These are phyloP conservation scores for Tetragonisca angustula DNA, from an alignment of 2,888 invertebrate genomes.

Conservation along the genomic window DNA sequence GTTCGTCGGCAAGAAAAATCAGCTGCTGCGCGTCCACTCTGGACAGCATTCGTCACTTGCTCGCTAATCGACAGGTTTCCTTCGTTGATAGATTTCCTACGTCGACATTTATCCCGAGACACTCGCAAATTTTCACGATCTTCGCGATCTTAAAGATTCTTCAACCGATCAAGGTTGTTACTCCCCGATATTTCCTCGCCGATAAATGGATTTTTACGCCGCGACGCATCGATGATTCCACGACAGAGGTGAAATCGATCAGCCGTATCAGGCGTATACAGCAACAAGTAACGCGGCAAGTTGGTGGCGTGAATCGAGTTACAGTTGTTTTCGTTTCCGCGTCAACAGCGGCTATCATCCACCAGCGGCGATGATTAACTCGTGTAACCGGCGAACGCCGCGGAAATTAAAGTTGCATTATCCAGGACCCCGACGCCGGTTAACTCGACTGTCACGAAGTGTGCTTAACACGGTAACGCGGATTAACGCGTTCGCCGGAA, in stretches of 20 bases:
- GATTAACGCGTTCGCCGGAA: slow-evolving; percentile 59
- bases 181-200: no score
- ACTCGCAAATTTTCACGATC: no score
- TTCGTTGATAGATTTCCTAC: no score
- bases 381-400: slow-evolving; percentile 54
- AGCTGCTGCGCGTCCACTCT: no score
- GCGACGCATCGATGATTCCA: slow-evolving; percentile 1
- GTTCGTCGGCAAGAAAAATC: no score
- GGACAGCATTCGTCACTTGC: no score
- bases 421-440: slow-evolving; percentile 62
- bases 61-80: no score
- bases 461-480: slow-evolving; percentile 60
- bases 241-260: slow-evolving; percentile 12
- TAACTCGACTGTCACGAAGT: slow-evolving; percentile 68
- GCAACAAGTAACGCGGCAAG: slow-evolving; percentile 53
- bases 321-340: slow-evolving; percentile 63
- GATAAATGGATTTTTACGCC: neutral
- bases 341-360: slow-evolving; percentile 60
- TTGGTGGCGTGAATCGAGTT: slow-evolving; percentile 56
- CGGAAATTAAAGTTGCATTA: slow-evolving; percentile 65
- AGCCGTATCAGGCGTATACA: slow-evolving; percentile 5
- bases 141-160: neutral
- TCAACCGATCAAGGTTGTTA: neutral
- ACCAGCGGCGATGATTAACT: slow-evolving; percentile 57
- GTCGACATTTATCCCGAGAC: no score